Evolutionary conservation across 2,797 vertebrate genomes (phyloP), one percentile per base, ranked within the genome.

Genomic region (Arrhamphus sclerolepis): DNA sequence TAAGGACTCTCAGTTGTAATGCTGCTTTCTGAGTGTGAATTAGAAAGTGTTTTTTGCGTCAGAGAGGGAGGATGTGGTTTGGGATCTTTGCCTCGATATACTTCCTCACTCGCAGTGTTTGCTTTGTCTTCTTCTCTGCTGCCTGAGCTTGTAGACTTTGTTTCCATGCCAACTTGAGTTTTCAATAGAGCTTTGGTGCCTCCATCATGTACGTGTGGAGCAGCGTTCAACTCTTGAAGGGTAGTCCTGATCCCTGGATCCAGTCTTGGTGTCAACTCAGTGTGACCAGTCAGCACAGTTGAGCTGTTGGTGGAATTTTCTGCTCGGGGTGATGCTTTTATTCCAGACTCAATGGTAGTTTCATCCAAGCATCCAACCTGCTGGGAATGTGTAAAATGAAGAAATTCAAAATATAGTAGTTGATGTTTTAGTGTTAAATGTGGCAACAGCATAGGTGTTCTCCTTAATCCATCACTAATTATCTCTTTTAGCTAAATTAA

Each of bases 311-410:
- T 55, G 18, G 43, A 39, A 24, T 39, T 46, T 66, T 52, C 44
- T 39, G 20, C 38, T 55, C 17, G 62, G 54, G 65, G 42, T 61
- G 77, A 69, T 10, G 6, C 46, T 65, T 40, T 20, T 41, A 46
- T 46, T 38, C 2, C 52, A 34, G 75, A 47, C 28, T 55, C 66
- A 72, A 22, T 5, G 29, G 48, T 58, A 10, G 43, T 44, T 4
- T 72, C 66, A 42, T 39, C 60, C 19, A n/a, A 2, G 40, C 54
- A 60, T 38, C n/a, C 68, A 31, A 44, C 63, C 51, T 72, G 66
- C 74, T 85, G 40, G 11, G 21, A 78, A 72, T 55, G 48, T 17
- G 65, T 49, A 20, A 14, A 26, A 72, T 26, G 14, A 71, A 19
- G 2, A 56, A 22, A 56, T 4, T 65, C 14, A 40, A 22, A 8